Evolutionary conservation across 2,888 invertebrate species (phyloP), one percentile per base, ranked within the genome.

Genomic region (Ectropis crepuscularia): DNA sequence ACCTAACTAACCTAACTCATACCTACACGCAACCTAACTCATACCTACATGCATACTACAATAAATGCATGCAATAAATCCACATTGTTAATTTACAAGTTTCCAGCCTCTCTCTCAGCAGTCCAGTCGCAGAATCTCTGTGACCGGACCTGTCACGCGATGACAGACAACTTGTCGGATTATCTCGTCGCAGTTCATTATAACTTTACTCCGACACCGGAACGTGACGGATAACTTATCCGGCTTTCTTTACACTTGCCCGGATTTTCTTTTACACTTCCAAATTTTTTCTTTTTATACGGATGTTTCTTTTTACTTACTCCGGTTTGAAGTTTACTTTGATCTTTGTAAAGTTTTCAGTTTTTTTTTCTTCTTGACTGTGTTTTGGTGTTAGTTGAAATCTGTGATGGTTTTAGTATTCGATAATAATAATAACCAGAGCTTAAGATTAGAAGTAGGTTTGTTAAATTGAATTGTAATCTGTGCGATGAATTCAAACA

Each of bases 121-220:
- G 16, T 28, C 16, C 16, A 28, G 16, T 28, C 16, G 16, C 16
- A 1, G 16, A 28, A 28, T 28, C 16, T 28, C 7, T 12, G 54
- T 7, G 36, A 39, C 10, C n/a, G 53, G 46, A 53, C 47, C 48
- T 9, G 46, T 53, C 47, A 51, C 45, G n/a, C 42, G 43, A 55
- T 66, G 63, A 51, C 64, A 50, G 51, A 59, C 54, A 54, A 54
- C 11, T 53, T 43, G 45, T 55, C 59, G 57, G 65, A 69, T 68
- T 64, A 68, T 54, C 39, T 62, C 53, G 57, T 42, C 61, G 43
- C 46, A 42, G 39, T 65, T 69, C 66, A 64, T 62, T 69, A 65
- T 63, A 65, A 68, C 62, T 68, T 67, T 65, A 37, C 53, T 7
- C 57, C 39, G 51, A 6, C 41, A 51, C 16, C 41, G 41, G 51